phyloP scores from a whole-genome alignment of 2,888 invertebrate species.

The Platycheirus rosarum region DNA sequence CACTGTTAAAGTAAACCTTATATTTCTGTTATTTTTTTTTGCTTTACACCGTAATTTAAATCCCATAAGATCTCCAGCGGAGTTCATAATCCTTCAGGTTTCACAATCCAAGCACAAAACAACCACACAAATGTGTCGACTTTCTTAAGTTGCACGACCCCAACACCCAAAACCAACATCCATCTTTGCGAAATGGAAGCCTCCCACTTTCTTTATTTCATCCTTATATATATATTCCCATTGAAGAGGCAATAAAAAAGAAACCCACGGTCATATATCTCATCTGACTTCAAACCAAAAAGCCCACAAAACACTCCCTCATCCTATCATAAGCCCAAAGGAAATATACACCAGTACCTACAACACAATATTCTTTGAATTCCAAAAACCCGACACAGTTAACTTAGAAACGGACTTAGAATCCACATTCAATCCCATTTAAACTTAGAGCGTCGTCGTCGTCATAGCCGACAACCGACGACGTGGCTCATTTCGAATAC shows the following conservation, averaged over 20 bases:
- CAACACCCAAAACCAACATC: constrained; percentile 46
- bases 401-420: constrained; percentile 61
- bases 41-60: too few species aligned
- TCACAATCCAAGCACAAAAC: constrained; percentile 1
- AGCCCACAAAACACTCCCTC: constrained; percentile 40
- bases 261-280: constrained; percentile 73
- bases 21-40: too few species aligned
- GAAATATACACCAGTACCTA: constrained; percentile 15
- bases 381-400: constrained; percentile 30
- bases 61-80: constrained; percentile 38
- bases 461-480: background rate
- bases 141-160: constrained; percentile 55
- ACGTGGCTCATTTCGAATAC: constrained; percentile 72
- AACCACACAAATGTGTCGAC: constrained; percentile 30
- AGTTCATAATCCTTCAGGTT: constrained; percentile 49
- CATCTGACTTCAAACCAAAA: constrained; percentile 50
- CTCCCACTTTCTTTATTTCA: constrained; percentile 40
- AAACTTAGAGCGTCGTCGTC: background rate
- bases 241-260: constrained; percentile 70
- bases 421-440: constrained; percentile 49
- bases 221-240: constrained; percentile 15
- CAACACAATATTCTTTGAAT: constrained; percentile 21
- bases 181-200: constrained; percentile 28
- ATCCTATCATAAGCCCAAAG: constrained; percentile 27
- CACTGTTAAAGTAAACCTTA: background rate